Base-by-base conservation (phyloP, 2,797 vertebrate genomes). In the Gadopsis marmoratus region DNA sequence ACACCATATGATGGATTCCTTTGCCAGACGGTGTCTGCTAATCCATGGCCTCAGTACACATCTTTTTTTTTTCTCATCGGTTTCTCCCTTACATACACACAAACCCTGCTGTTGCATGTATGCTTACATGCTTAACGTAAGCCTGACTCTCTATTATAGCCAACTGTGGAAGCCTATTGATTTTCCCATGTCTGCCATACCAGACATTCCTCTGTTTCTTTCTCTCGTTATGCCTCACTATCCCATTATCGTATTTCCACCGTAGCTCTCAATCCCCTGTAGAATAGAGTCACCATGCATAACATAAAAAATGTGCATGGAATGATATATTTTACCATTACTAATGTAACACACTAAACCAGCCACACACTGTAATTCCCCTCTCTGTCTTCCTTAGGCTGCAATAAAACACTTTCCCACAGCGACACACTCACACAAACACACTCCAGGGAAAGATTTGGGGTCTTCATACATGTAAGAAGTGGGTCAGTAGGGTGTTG, bases 401-500 rank as follows among this genome's bases (percentile, higher is more conserved):
- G 41, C 51, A 73, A 35, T 51, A 51, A 76, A 78, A 73, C 23
- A 70, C 54, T 53, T 66, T 50, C 39, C 56, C 74, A 53, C 75
- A 77, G 35, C 72, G 45, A 54, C 63, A 29, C 47, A 12, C 35
- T 6, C 55, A 37, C 33, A 31, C 29, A 63, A 75, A 71, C 60
- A 62, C 56, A 74, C 74, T n/a, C 78, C 67, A 71, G 8, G 35
- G 35, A 37, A 37, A 37, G 35, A 37, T 7, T 1, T 37, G 35
- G 35, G 35, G 37, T 74, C 29, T 37, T 82, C 55, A 84, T 35
- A 78, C 65, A 68, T 82, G 63, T 71, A 79, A 82, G 81, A 92
- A 87, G 66, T 90, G 85, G 91, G 89, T 89, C 89, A 93, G 79
- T 86, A 85, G 85, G 84, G 86, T 92, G 86, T 85, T 84, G 82